Base-by-base conservation (phyloP, 2,797 vertebrate genomes). In the Poeciliopsis presidionis region DNA sequence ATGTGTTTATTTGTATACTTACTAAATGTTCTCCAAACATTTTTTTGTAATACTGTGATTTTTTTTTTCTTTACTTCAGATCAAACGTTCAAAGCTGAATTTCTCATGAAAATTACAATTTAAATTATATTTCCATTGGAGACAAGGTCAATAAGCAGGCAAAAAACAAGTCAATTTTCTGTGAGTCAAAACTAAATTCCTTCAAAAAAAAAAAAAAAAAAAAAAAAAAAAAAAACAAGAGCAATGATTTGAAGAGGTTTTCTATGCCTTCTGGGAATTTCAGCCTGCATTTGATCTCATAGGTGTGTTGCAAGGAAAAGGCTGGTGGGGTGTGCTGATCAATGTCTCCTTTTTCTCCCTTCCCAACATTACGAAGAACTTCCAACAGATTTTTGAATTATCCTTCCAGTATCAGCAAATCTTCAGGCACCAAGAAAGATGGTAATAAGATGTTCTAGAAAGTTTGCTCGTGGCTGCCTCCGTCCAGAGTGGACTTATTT, bases 401-500 rank as follows among this genome's bases (percentile, higher is more conserved):
- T 2, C 8, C 72, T 13, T 55, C 20, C 43, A 59, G 53, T 53
- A 73, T 41, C 39, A 55, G 57, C 61, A 46, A 61, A 77, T 39
- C 47, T 5, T 72, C 41, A 67, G 39, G 46, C 73, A 46, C 47
- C 55, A 18, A 78, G 49, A 7, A 25, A 74, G 45, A 33, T 7
- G 14, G 55, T 76, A 30, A 69, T 9, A 86, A 63, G 46, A 47
- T 43, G 28, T 33, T 7, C 9, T 41, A 9, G 33, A 61, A 20
- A 4, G 13, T 36, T 20, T 74, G 20, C 36, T 22, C 0, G 7
- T 57, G 51, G 13, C 53, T 74, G 36, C 9, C 13, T 55, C 22
- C 2, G 1, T 14, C 33, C 49, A 55, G 36, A 41, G 67, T 49
- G 79, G 47, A 78, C 73, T 77, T 75, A 33, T 72, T 70, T 61